Base-by-base conservation (phyloP, 2,888 invertebrate genomes). In the Protula sp. region DNA sequence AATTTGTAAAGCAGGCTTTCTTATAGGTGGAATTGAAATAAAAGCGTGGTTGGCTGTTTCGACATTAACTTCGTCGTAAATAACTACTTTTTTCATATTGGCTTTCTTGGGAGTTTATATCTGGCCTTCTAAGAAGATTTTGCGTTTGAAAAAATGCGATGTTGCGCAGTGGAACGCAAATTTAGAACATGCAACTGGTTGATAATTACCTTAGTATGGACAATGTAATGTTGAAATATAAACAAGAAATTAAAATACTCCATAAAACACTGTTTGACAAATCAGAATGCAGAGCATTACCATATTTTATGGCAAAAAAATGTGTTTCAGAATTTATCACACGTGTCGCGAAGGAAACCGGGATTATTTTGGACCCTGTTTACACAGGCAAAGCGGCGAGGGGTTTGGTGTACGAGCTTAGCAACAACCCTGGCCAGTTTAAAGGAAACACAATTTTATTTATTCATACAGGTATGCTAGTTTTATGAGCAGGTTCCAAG, bases 401-500 rank as follows among this genome's bases (percentile, higher is more conserved):
- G 47, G 75, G 75, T 9, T 58, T 78, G 55, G 58, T 72, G 19
- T 45, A 69, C 30, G 72, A 74, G 59, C 60, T 75, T 26, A 48
- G 65, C 3, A 65, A 62, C 5, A 72, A 70, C 60, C 68, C 73
- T 24, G 57, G 63, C 1, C 62, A 67, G 50, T 76, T 75, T 60
- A 62, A 73, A 57, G 74, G 74, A 4, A 61, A 61, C 1, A 62
- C 70, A 55, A 64, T 74, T 28, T 68, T 75, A 1, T 74, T 70
- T 59, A 55, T 75, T 28, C 75, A 75, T 61, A 74, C 75, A 70
- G 75, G 75, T 75, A n/a, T n/a, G n/a, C n/a, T n/a, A n/a, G n/a
- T n/a, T n/a, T n/a, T n/a, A n/a, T n/a, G n/a, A n/a, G n/a, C n/a
- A n/a, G n/a, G n/a, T n/a, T n/a, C n/a, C n/a, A n/a, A n/a, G n/a